phyloP scores from a whole-genome alignment of 2,113 vertebrate genomes.

The Calidris pygmaea region DNA sequence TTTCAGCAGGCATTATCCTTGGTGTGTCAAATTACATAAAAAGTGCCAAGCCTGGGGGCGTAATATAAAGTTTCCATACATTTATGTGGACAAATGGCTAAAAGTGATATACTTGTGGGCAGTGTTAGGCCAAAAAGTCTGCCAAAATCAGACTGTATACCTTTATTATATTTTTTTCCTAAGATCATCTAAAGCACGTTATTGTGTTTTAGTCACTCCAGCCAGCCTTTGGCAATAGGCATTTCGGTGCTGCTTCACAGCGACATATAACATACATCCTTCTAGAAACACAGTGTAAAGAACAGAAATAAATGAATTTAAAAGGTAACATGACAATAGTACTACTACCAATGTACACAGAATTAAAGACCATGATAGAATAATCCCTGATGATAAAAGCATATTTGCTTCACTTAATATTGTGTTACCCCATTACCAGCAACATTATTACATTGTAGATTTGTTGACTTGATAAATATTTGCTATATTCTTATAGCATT shows the following conservation, averaged over 20 bases:
- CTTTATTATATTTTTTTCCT: not conserved
- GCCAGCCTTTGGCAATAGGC: not conserved
- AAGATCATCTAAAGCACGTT: not conserved
- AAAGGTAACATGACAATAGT: not conserved
- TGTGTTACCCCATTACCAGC: not conserved
- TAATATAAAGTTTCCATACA: not conserved
- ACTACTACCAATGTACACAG: not conserved
- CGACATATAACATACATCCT: not conserved
- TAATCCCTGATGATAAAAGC: not conserved
- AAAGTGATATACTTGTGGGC: not conserved
- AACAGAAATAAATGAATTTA: not conserved
- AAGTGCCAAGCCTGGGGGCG: not conserved
- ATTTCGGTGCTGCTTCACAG: not conserved
- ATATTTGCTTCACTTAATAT: not conserved
- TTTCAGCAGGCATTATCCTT: not conserved
- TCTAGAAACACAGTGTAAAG: not conserved
- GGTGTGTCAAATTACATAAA: not conserved
- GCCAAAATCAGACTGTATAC: not conserved
- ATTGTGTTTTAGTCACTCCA: not conserved
- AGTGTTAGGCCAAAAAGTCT: not conserved
- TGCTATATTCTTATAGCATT: not conserved
- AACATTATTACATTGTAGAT: not conserved
- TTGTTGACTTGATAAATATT: not conserved
- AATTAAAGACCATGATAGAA: not conserved
- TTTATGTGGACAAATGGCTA: not conserved